Conservation (phyloP, 2,113 vertebrate species). For the Gobius niger region DNA sequence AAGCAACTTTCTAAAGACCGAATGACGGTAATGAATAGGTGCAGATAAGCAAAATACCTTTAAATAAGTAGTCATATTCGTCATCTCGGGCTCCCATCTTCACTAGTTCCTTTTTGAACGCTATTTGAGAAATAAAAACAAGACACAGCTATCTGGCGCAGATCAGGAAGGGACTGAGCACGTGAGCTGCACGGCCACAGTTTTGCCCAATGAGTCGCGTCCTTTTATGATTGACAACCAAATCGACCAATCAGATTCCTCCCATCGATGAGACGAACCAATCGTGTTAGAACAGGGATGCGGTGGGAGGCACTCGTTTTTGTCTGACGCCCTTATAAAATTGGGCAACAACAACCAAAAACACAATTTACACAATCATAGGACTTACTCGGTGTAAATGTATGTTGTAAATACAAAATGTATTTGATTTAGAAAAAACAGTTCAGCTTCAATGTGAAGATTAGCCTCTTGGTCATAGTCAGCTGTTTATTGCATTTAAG, state of each 20-base stretch:
- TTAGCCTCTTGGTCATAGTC: slow-evolving; percentile 3
- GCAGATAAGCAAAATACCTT: slow-evolving; percentile 58
- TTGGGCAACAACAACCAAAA: not conserved
- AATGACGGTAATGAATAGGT: not conserved
- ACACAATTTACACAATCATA: not conserved
- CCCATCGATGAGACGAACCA: not conserved
- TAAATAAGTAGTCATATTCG: slow-evolving; percentile 81
- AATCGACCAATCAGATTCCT: slow-evolving; percentile 14
- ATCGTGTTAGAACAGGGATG: slow-evolving; percentile 4
- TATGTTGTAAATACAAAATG: not conserved
- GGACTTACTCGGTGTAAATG: not conserved
- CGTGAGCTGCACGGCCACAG: slow-evolving; percentile 32
- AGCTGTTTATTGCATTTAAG: slow-evolving; percentile 4
- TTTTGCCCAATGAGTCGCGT: slow-evolving; percentile 47
- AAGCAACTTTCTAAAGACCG: slow-evolving; percentile 1
- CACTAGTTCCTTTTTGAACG: slow-evolving; percentile 22
- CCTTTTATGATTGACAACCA: slow-evolving; percentile 16
- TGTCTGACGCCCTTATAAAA: slow-evolving; percentile 22
- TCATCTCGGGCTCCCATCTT: slow-evolving; percentile 79
- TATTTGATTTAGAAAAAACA: not conserved
- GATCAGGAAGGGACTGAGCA: slow-evolving; percentile 22
- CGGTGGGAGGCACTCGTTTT: not conserved
- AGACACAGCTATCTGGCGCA: slow-evolving; percentile 21
- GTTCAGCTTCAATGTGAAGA: not conserved
- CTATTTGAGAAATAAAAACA: slow-evolving; percentile 33